Percentiles rank a stretch among this genome's conserved stretches.
phyloP scores from a whole-genome alignment of 1,140 invertebrate genomes.

The Pseudomyrmex concolor region DNA sequence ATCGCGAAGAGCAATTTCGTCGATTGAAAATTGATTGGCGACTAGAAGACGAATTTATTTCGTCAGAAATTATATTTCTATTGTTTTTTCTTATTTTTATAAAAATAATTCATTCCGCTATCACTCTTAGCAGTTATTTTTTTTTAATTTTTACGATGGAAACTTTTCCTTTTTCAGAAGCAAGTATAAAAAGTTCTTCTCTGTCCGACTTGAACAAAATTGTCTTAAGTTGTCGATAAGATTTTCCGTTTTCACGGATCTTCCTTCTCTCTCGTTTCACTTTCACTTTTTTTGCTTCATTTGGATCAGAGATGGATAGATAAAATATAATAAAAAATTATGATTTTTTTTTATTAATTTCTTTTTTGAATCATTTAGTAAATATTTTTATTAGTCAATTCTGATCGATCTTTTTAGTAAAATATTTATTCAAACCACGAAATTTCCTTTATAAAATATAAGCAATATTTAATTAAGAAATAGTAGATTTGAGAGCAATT shows the following conservation, averaged over 20 bases:
- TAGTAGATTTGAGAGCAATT: no score
- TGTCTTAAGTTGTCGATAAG: slow-evolving; percentile 1
- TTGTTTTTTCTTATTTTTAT: not conserved
- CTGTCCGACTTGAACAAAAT: no score
- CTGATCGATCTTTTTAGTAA: no score
- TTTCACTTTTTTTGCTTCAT: not conserved
- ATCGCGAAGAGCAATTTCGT: not conserved
- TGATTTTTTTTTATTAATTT: not conserved
- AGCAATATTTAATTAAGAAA: no score
- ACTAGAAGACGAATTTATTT: not conserved
- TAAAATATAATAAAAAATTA: not conserved
- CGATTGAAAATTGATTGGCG: slow-evolving; percentile 24
- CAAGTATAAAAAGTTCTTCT: no score
- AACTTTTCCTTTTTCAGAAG: no score
- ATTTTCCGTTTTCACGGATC: slow-evolving; percentile 10
- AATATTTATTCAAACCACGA: no score
- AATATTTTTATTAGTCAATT: not conserved
- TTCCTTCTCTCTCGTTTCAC: not conserved
- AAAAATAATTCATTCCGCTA: not conserved
- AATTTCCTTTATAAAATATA: no score
- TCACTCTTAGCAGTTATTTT: no score
- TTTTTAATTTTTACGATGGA: no score
- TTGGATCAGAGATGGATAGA: not conserved
- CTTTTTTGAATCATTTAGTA: not conserved
- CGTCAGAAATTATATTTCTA: not conserved